Percentiles rank a stretch among this genome's conserved stretches.
phyloP scores from a whole-genome alignment of 2,113 vertebrate genomes.

The Archocentrus centrarchus region DNA sequence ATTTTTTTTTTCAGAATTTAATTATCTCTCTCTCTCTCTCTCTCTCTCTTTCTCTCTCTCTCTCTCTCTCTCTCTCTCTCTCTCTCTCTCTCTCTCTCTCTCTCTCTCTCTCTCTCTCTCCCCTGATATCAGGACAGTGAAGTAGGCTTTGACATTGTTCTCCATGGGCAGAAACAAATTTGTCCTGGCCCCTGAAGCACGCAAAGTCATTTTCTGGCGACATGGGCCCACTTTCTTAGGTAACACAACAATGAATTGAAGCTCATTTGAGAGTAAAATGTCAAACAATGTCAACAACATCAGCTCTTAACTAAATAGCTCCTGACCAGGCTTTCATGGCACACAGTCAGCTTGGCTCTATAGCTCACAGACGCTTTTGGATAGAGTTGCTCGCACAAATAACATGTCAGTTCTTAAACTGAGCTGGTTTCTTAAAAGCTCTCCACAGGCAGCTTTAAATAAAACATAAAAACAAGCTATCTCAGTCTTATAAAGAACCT shows the following conservation, averaged over 20 bases:
- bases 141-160: constrained; percentile 36
- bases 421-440: constrained; percentile 33
- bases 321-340: constrained; percentile 29
- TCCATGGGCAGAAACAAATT: constrained; percentile 38
- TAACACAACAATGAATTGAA: constrained; percentile 48
- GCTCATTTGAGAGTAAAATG: constrained; percentile 58
- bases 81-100: not conserved
- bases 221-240: constrained; percentile 38
- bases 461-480: constrained; percentile 14
- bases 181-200: constrained; percentile 24
- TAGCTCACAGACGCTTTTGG: constrained; percentile 10
- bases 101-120: not conserved
- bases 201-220: constrained; percentile 53
- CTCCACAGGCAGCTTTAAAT: constrained; percentile 12
- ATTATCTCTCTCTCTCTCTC: constrained; percentile 7
- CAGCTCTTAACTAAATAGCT: constrained; percentile 46
- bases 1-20: constrained; percentile 23
- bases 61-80: not conserved
- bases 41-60: not conserved
- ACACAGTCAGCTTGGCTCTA: constrained; percentile 34
- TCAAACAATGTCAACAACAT: constrained; percentile 59
- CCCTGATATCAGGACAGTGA: constrained; percentile 14
- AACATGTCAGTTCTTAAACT: constrained; percentile 27
- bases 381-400: constrained; percentile 25
- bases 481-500: not conserved